Evolutionary conservation across 2,888 invertebrate genomes (phyloP).

Genomic region (Athripsodes cinereus): DNA sequence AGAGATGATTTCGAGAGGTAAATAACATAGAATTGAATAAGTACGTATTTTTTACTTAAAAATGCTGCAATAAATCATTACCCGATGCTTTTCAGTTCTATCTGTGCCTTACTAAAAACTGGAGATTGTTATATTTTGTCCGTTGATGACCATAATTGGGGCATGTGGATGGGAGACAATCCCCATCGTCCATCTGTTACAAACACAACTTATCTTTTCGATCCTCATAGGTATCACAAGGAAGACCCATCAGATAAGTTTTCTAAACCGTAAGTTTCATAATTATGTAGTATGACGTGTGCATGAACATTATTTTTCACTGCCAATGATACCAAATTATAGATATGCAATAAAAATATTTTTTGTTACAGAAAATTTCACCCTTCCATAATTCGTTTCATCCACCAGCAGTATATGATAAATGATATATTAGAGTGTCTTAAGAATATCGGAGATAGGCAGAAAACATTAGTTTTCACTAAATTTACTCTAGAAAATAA

Average conservation of each 20-base stretch:
- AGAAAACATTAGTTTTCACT: neutral
- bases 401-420: neutral
- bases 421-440: neutral
- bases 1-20: conserved; percentile 9
- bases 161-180: conserved; percentile 12
- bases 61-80: neutral
- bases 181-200: neutral
- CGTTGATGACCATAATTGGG: conserved; percentile 9
- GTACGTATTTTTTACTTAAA: too few species aligned
- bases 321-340: too few species aligned
- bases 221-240: conserved; percentile 10
- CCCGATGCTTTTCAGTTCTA: neutral
- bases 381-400: neutral
- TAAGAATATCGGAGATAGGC: neutral
- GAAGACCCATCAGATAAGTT: neutral
- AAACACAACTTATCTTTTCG: conserved; percentile 7
- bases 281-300: too few species aligned
- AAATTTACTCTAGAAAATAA: neutral
- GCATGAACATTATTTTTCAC: too few species aligned
- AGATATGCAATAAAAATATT: too few species aligned
- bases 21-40: too few species aligned
- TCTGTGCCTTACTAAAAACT: conserved; percentile 7
- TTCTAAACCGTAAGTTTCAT: neutral
- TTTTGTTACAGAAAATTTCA: neutral
- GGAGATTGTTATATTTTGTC: conserved; percentile 12